These are phyloP conservation scores for Synanthedon myopaeformis DNA, from an alignment of 2,888 invertebrate species.

Conservation along the genomic window DNA sequence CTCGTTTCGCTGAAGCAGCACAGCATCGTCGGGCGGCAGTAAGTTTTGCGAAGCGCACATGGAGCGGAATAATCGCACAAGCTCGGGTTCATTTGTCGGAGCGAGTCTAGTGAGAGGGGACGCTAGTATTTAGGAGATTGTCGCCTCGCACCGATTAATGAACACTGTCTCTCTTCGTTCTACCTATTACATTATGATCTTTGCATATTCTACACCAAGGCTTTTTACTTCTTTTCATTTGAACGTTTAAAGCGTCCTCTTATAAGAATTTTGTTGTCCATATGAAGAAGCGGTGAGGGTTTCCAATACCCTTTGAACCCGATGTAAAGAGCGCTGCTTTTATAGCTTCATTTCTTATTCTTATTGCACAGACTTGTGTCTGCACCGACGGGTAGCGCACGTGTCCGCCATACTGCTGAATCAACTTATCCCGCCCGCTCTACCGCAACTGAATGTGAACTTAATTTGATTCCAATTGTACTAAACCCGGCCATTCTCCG, in stretches of 20 bases:
- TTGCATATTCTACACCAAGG: no score
- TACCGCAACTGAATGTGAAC: conserved; percentile 57
- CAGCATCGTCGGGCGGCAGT: conserved; percentile 22
- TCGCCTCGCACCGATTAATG: conserved; percentile 22
- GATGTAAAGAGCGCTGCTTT: background rate
- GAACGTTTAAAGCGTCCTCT: no score
- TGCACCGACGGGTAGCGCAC: conserved; percentile 24
- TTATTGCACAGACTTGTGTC: conserved; percentile 30
- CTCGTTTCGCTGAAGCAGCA: conserved; percentile 23
- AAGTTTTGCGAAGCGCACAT: conserved; percentile 32
- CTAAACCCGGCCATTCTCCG: conserved; percentile 1
- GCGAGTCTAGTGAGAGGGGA: conserved; percentile 8
- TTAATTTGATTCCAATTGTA: conserved; percentile 63
- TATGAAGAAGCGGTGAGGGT: background rate
- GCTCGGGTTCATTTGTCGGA: conserved; percentile 32
- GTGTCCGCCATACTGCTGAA: conserved; percentile 52
- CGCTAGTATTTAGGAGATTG: conserved; percentile 16
- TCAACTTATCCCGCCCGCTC: conserved; percentile 50
- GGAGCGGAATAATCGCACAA: conserved; percentile 34
- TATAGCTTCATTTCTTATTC: conserved; percentile 27
- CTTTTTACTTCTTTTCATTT: no score
- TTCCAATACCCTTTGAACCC: background rate
- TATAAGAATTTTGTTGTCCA: no score
- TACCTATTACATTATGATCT: background rate
- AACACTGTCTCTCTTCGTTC: conserved; percentile 11